A percentile compares a stretch with the other conserved stretches of the same genome.
Evolutionary conservation across 1,140 invertebrate species (phyloP).

Genomic region (Chironomus tepperi): DNA sequence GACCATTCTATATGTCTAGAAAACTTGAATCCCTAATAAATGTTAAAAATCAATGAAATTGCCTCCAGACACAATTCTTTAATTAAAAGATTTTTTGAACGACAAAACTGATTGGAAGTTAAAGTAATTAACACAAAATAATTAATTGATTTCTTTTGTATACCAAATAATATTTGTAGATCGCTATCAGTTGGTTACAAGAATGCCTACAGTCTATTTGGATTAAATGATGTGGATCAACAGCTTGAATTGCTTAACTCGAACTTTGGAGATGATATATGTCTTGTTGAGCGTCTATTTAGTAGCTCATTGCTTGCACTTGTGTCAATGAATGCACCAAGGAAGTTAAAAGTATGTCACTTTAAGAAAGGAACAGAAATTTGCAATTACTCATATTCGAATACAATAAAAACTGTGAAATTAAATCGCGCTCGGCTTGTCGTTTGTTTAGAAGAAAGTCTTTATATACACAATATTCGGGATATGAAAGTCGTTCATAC

Average conservation of each 20-base stretch:
- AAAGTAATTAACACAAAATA: too few relatives aligned
- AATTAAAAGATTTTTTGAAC: too few relatives aligned
- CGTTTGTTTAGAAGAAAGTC: conserved; percentile 93
- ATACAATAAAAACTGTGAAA: conserved; percentile 93
- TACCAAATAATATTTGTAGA: conserved; percentile 58
- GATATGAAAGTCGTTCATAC: conserved; percentile 99
- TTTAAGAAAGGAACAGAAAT: conserved; percentile 98
- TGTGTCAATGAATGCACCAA: conserved; percentile 82
- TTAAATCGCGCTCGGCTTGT: conserved; percentile 90
- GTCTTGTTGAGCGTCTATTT: conserved; percentile 91
- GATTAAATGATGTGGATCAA: conserved; percentile 72
- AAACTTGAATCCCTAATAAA: too few relatives aligned
- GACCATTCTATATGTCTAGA: too few relatives aligned
- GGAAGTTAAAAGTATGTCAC: conserved; percentile 90
- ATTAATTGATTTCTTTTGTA: too few relatives aligned
- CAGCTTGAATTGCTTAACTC: conserved; percentile 77
- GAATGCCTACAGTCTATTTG: conserved; percentile 80
- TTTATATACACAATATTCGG: conserved; percentile 97
- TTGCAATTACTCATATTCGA: conserved; percentile 96
- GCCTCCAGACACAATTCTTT: too few relatives aligned
- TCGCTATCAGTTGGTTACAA: conserved; percentile 87
- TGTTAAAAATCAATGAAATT: too few relatives aligned
- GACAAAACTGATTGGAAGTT: too few relatives aligned
- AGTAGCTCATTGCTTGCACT: conserved; percentile 94
- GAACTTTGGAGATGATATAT: conserved; percentile 71